Conservation (phyloP, 2,888 invertebrate genomes). For the Apocheima hispidaria region DNA sequence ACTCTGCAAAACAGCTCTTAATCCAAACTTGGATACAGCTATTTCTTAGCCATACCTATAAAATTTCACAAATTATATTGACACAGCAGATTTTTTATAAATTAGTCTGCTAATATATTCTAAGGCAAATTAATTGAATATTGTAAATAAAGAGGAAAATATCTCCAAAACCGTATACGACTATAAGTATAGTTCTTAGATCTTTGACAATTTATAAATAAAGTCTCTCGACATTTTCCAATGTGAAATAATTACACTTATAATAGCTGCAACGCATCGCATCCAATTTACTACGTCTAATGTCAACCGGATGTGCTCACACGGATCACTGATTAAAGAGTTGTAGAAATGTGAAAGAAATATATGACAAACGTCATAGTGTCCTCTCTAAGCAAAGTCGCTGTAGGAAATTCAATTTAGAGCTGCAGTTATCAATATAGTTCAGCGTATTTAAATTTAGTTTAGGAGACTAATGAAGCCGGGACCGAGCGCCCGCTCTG, state of each 20-base stretch:
- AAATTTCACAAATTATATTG: too few species aligned
- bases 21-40: too few species aligned
- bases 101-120: too few species aligned
- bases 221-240: slow-evolving; percentile 2
- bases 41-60: too few species aligned
- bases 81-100: too few species aligned
- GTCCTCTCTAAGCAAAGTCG: slow-evolving; percentile 53
- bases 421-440: slow-evolving; percentile 59
- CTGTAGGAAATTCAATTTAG: slow-evolving; percentile 63
- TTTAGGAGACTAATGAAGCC: slow-evolving; percentile 80
- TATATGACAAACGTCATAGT: slow-evolving; percentile 59
- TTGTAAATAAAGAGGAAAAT: too few species aligned
- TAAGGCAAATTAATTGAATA: too few species aligned
- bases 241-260: slow-evolving; percentile 7
- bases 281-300: slow-evolving; percentile 37
- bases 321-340: slow-evolving; percentile 42
- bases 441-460: slow-evolving; percentile 75
- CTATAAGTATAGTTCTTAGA: too few species aligned
- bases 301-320: slow-evolving; percentile 42
- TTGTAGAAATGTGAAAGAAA: slow-evolving; percentile 51
- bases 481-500: slow-evolving; percentile 60
- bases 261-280: slow-evolving; percentile 11
- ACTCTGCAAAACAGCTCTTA: too few species aligned
- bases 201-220: not conserved
- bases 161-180: too few species aligned